Evolutionary conservation across 1,140 invertebrate genomes (phyloP).

Genomic region (Phymastichus coffea): DNA sequence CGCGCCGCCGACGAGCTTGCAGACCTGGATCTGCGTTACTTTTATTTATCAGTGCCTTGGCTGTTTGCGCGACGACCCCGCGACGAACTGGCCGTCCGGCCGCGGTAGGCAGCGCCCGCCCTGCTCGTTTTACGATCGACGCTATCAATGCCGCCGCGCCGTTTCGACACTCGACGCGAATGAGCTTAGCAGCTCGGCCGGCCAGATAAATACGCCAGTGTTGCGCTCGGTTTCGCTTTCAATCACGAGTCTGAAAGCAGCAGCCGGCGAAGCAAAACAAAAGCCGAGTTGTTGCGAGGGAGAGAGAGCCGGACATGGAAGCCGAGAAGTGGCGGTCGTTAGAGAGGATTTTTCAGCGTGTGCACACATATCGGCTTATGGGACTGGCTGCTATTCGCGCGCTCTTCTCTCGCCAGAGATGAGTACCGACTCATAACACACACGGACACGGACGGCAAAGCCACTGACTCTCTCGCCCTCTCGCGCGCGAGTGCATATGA

Average conservation of each 20-base stretch:
- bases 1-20: no score
- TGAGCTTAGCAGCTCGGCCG: background rate
- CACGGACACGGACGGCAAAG: no score
- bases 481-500: no score
- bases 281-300: no score
- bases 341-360: slow-evolving; percentile 24
- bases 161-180: background rate
- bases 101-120: background rate
- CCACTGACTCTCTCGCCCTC: no score
- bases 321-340: slow-evolving; percentile 46
- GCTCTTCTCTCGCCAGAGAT: slow-evolving; percentile 29
- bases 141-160: no score
- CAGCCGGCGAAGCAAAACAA: slow-evolving; percentile 37
- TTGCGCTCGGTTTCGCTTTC: background rate
- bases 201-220: background rate
- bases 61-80: no score
- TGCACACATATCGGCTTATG: background rate
- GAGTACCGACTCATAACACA: slow-evolving; percentile 47
- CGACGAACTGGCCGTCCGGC: no score
- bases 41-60: no score
- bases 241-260: slow-evolving; percentile 8
- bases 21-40: no score
- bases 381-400: slow-evolving; percentile 6
- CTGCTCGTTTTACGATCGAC: background rate
- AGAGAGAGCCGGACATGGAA: slow-evolving; percentile 55